Conservation (phyloP, 2,888 invertebrate species). For the Drosophila lutescens region DNA sequence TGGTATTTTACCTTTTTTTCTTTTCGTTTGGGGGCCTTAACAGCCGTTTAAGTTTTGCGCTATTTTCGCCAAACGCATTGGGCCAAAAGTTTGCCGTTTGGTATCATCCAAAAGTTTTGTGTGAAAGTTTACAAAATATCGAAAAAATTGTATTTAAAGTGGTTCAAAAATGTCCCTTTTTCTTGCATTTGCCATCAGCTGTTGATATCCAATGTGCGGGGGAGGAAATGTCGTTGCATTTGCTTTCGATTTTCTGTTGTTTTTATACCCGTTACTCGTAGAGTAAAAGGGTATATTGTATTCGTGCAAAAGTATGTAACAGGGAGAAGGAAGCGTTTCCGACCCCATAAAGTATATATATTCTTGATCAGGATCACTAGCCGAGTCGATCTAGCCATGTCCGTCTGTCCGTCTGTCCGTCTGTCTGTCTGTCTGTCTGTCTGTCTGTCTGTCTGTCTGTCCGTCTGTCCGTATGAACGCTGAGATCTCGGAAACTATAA, state of each 20-base stretch:
- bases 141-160: slow-evolving; percentile 48
- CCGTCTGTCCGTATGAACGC: too few species aligned
- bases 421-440: too few species aligned
- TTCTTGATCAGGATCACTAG: too few species aligned
- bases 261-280: too few species aligned
- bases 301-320: too few species aligned
- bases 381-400: too few species aligned
- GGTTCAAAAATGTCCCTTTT: slow-evolving; percentile 47
- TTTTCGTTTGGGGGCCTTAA: slow-evolving; percentile 47
- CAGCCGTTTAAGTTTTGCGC: slow-evolving; percentile 81
- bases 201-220: slow-evolving; percentile 31
- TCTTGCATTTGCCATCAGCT: slow-evolving; percentile 67
- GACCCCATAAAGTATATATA: too few species aligned
- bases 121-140: slow-evolving; percentile 61
- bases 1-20: slow-evolving; percentile 41
- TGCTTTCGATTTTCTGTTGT: slow-evolving; percentile 33
- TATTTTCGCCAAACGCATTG: slow-evolving; percentile 71
- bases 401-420: too few species aligned
- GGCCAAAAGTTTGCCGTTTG: slow-evolving; percentile 61
- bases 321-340: too few species aligned
- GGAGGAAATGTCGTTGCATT: slow-evolving; percentile 38
- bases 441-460: too few species aligned
- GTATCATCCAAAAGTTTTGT: slow-evolving; percentile 69
- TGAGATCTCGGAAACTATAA: too few species aligned
- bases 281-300: too few species aligned